Evolutionary conservation across 2,888 invertebrate genomes (phyloP), one percentile per base, ranked within the genome.

Genomic region (Auanema sp.): DNA sequence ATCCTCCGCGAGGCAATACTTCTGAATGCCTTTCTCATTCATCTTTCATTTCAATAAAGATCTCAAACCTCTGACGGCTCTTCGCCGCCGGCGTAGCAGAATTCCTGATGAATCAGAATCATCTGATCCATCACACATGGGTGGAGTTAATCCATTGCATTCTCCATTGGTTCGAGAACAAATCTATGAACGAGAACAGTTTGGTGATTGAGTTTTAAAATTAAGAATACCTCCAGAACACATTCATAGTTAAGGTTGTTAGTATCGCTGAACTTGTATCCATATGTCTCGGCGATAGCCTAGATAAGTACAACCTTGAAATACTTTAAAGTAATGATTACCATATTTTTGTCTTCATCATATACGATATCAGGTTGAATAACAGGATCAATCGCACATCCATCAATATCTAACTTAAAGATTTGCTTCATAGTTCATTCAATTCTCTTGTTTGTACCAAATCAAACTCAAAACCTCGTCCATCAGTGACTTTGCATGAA

Each of bases 261-360:
- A 33, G 79, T 75, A 64, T 82, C 80, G 44, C 77, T 78, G 66
- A 82, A 80, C 56, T 82, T 82, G 68, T 82, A 80, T 44, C 82
- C 81, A 47, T 65, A 80, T 3, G 81, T 81, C 54, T 81, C 80
- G 10, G 77, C 79, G 53, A 44, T 63, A n/a, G 80, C 80, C 65
- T 69, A 49, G 14, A 65, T 43, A 5, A n/a, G 10, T 21, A 3
- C 8, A 4, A 4, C 5, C 43, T n/a, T 40, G 12, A 16, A 23
- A 11, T 24, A n/a, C 1, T 42, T 2, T 25, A 10, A n/a, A 44
- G 23, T 42, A 18, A 6, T n/a, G n/a, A n/a, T 24, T 24, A 71
- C 75, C 40, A 61, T 63, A 40, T 67, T 73, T 21, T 63, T 61
- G 14, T 72, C 71, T 21, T 58, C 23, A 21, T 77, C 68, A 60